Conservation (phyloP, 2,888 invertebrate species). For the Sipha maydis region DNA sequence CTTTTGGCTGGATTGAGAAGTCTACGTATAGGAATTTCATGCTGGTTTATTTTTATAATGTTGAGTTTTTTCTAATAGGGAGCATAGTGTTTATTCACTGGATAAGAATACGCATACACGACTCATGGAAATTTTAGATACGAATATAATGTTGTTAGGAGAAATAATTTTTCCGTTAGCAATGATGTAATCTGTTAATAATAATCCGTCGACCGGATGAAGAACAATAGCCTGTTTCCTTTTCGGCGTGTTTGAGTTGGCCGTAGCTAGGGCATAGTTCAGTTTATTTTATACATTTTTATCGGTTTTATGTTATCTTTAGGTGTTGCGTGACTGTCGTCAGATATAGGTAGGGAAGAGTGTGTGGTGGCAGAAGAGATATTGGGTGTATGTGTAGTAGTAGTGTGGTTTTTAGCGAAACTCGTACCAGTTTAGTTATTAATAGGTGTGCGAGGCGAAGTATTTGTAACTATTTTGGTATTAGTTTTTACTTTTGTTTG, state of each 20-base stretch:
- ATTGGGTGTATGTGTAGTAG: no score
- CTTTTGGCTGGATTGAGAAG: conserved; percentile 1
- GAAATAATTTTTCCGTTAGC: neutral
- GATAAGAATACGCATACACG: conserved; percentile 16
- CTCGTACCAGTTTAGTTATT: no score
- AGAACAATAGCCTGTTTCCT: neutral
- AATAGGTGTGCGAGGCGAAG: no score
- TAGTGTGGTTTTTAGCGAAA: no score
- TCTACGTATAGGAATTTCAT: conserved; percentile 4
- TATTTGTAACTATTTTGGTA: no score
- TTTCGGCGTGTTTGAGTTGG: conserved; percentile 2
- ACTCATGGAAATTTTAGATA: neutral
- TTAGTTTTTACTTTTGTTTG: no score
- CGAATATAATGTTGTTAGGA: conserved; percentile 3
- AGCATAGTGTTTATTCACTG: neutral
- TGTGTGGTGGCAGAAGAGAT: no score
- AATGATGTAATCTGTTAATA: neutral
- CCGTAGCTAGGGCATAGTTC: neutral
- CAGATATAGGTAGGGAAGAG: no score
- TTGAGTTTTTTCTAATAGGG: neutral
- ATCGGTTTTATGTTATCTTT: no score
- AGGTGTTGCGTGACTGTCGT: no score
- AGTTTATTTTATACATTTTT: no score
- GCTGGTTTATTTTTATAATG: neutral
- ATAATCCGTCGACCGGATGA: neutral